These are phyloP conservation scores for Sussaba pulchella DNA, from an alignment of 2,888 invertebrate genomes.

Conservation along the genomic window DNA sequence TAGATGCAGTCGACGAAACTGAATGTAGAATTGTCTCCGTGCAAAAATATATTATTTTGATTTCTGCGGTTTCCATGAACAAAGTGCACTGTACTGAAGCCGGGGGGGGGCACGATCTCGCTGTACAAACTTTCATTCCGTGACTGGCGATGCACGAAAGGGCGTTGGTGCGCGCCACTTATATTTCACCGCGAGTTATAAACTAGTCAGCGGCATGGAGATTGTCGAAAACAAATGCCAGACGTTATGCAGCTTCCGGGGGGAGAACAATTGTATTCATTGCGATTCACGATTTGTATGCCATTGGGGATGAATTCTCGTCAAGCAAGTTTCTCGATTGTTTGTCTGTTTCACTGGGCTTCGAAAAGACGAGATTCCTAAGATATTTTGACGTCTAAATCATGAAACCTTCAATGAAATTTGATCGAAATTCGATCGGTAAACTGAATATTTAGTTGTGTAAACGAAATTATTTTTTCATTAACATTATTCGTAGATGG, in stretches of 20 bases:
- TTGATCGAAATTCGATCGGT: too few species aligned
- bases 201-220: not conserved
- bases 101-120: not conserved
- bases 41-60: not conserved
- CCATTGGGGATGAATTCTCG: not conserved
- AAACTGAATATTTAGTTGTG: too few species aligned
- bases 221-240: not conserved
- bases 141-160: not conserved
- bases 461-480: too few species aligned
- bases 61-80: not conserved
- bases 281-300: constrained; percentile 10
- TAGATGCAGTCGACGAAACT: not conserved
- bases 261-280: constrained; percentile 4
- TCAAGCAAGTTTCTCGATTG: not conserved
- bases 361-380: not conserved
- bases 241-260: not conserved
- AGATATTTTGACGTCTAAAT: too few species aligned
- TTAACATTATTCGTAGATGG: too few species aligned
- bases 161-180: not conserved
- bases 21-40: not conserved
- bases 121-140: not conserved
- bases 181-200: not conserved
- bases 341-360: not conserved
- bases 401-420: too few species aligned
- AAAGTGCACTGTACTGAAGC: not conserved